phyloP scores from a whole-genome alignment of 2,113 vertebrate species.

The Pluvialis apricaria region DNA sequence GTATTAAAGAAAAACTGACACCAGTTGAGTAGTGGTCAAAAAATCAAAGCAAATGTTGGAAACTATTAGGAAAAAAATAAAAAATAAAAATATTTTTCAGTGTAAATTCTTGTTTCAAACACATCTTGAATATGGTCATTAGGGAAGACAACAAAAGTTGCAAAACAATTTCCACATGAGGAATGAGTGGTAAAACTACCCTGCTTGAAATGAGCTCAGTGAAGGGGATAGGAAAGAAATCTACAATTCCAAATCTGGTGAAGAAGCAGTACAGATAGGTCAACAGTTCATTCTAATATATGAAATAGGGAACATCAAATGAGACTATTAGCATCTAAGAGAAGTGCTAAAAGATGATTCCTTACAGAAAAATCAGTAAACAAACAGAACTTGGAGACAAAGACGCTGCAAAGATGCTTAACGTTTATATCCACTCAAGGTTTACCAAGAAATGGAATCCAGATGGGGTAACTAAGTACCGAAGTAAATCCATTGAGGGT shows the following conservation, averaged over 20 bases:
- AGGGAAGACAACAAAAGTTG: not conserved
- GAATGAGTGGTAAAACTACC: not conserved
- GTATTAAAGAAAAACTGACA: not conserved
- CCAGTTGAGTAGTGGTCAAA: not conserved
- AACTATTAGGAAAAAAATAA: not conserved
- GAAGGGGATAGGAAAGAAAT: not conserved
- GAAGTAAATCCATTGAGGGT: not conserved
- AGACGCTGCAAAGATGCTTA: not conserved
- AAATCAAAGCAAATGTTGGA: not conserved
- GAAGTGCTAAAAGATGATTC: not conserved
- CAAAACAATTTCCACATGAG: not conserved
- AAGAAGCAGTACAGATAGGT: not conserved
- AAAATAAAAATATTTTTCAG: not conserved
- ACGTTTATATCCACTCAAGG: not conserved
- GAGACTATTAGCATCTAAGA: not conserved
- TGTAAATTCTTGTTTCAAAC: not conserved
- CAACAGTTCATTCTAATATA: not conserved
- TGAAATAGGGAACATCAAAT: not conserved
- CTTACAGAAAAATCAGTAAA: not conserved
- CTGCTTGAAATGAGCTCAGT: not conserved
- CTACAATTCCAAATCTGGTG: not conserved
- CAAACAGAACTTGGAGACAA: not conserved
- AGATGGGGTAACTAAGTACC: not conserved
- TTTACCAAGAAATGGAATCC: not conserved
- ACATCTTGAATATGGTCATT: not conserved